Evolutionary conservation across 2,797 vertebrate species (phyloP).

Genomic region (Phoebastria nigripes): DNA sequence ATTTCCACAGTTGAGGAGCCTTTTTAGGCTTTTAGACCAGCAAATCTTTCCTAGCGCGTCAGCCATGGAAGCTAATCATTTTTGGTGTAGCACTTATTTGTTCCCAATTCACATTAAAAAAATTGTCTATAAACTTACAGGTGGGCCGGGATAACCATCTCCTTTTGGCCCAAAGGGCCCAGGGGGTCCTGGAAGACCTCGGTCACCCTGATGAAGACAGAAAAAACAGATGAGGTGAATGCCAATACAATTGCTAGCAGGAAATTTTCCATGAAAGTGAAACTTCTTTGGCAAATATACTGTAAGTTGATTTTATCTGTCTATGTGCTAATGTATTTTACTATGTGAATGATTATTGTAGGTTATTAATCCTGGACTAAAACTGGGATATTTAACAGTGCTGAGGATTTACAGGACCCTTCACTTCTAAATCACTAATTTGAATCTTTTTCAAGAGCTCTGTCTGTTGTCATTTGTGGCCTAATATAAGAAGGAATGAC

Average conservation of each 20-base stretch:
- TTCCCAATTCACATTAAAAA: not conserved
- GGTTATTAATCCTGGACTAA: not conserved
- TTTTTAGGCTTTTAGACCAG: not conserved
- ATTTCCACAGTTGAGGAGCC: not conserved
- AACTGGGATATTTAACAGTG: not conserved
- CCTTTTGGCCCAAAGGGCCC: conserved; percentile 87
- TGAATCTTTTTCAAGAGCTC: not conserved
- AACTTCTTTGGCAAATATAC: not conserved
- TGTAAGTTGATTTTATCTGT: not conserved
- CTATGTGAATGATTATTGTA: not conserved
- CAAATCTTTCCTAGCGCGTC: not conserved
- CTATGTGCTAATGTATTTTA: not conserved
- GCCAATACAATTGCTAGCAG: not conserved
- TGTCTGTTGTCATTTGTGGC: not conserved
- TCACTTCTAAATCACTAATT: not conserved
- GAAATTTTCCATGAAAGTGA: not conserved
- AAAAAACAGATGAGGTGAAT: not conserved
- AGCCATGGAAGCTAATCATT: not conserved
- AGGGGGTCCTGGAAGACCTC: conserved; percentile 77
- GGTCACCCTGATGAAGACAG: conserved; percentile 79
- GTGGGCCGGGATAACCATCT: conserved; percentile 83
- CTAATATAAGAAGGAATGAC: not conserved
- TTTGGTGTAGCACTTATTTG: not conserved
- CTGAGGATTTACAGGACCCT: not conserved
- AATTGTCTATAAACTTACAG: conserved; percentile 72